Evolutionary conservation across 2,113 vertebrate species (phyloP).

Genomic region (Ardeotis arabs): DNA sequence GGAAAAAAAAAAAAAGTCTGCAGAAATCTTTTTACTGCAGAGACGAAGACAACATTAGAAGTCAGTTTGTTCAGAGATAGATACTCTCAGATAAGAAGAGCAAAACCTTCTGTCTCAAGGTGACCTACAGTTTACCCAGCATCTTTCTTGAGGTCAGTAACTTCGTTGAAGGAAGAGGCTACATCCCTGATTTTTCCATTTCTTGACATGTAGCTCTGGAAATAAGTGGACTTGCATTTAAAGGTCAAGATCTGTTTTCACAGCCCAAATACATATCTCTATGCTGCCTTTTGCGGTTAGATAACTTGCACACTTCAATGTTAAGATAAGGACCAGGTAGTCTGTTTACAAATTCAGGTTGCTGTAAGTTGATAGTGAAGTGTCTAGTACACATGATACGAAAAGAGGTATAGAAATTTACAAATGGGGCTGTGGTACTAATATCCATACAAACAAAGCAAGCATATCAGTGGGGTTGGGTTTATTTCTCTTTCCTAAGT

Average conservation of each 20-base stretch:
- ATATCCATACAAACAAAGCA: not conserved
- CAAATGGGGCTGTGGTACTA: not conserved
- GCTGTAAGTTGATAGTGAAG: constrained; percentile 31
- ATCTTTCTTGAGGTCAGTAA: not conserved
- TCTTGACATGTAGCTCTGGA: not conserved
- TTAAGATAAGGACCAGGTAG: constrained; percentile 25
- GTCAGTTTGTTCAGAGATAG: not conserved
- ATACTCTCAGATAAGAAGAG: not conserved
- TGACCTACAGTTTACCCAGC: not conserved
- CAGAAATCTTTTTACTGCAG: not conserved
- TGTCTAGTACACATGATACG: not conserved
- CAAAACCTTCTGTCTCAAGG: constrained; percentile 8
- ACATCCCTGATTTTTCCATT: not conserved
- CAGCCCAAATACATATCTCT: constrained; percentile 35
- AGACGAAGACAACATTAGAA: not conserved
- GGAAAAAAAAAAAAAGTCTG: not conserved
- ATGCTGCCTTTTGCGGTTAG: not conserved
- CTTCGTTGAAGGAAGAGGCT: not conserved
- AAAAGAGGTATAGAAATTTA: not conserved
- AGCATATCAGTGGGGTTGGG: not conserved
- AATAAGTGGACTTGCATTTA: constrained; percentile 29
- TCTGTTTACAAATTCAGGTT: constrained; percentile 33
- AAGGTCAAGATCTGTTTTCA: constrained; percentile 48
- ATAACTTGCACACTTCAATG: constrained; percentile 5
- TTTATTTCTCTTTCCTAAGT: not conserved